These are phyloP conservation scores for Deroplatys truncata DNA, from an alignment of 2,888 invertebrate genomes.

Conservation along the genomic window DNA sequence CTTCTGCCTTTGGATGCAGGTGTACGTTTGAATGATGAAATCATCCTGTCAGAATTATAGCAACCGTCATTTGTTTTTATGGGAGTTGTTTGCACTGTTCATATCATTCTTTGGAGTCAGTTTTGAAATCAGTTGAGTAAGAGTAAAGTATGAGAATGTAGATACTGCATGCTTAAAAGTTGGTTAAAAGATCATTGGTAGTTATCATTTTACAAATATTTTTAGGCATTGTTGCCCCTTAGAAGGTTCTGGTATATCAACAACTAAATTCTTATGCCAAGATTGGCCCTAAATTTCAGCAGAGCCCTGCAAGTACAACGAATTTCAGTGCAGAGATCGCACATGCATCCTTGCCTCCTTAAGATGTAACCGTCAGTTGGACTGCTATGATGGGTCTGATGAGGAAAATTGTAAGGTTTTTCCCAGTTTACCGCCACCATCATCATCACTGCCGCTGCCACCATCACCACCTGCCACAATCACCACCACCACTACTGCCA, in stretches of 20 bases:
- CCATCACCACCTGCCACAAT: no score
- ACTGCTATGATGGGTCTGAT: slow-evolving; percentile 58
- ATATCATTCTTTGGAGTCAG: not conserved
- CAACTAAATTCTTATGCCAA: not conserved
- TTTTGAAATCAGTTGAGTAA: not conserved
- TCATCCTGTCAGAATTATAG: no score
- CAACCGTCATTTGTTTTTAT: no score
- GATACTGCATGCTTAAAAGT: no score
- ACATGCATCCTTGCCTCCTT: slow-evolving; percentile 44
- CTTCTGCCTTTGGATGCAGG: no score
- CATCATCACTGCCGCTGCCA: no score
- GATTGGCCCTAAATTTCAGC: not conserved
- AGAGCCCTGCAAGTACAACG: slow-evolving; percentile 34
- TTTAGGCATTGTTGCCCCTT: not conserved
- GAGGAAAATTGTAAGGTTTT: slow-evolving; percentile 52
- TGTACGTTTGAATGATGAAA: no score
- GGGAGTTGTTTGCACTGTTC: not conserved
- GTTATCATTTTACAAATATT: no score
- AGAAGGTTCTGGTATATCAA: not conserved
- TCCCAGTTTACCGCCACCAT: not conserved
- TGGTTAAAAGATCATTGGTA: no score
- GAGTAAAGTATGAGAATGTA: no score
- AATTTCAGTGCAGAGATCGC: slow-evolving; percentile 45
- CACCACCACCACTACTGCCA: no score
- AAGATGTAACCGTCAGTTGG: slow-evolving; percentile 56